Conservation (phyloP, 2,797 vertebrate species). For the Characodon lateralis region DNA sequence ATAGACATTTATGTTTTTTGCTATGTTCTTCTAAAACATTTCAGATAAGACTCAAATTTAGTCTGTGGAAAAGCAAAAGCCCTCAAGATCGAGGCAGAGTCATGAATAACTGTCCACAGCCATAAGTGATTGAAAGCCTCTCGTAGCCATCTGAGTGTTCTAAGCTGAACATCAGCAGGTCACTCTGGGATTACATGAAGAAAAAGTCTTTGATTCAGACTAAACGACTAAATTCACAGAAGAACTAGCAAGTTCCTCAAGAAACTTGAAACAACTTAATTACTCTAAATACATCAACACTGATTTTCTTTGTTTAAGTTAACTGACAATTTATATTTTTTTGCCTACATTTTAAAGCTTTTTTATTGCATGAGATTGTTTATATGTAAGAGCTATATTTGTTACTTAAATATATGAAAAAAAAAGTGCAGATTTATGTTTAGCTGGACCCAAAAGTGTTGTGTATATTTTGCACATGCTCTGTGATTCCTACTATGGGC, state of each 20-base stretch:
- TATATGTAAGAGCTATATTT: no score
- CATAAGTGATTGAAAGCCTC: neutral
- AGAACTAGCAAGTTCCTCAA: neutral
- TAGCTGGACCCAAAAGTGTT: no score
- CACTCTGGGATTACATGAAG: neutral
- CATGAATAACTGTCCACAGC: neutral
- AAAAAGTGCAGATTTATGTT: no score
- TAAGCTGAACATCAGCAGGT: neutral
- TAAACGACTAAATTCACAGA: neutral
- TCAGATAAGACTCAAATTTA: neutral
- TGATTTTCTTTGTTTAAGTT: neutral
- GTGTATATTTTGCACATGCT: no score
- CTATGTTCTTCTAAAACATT: neutral
- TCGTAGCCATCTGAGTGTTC: neutral
- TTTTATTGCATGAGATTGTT: no score
- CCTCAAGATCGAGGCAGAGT: neutral
- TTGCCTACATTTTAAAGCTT: neutral
- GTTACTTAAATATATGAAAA: no score
- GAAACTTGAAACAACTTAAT: neutral
- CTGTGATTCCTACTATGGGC: no score
- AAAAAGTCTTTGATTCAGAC: neutral
- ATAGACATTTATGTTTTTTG: neutral
- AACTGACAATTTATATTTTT: neutral
- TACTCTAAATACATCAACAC: neutral
- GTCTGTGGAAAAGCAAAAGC: neutral